A percentile compares a stretch with the other conserved stretches of the same genome.
Evolutionary conservation across 2,797 vertebrate species (phyloP).

Genomic region (Sebastes steindachneri): DNA sequence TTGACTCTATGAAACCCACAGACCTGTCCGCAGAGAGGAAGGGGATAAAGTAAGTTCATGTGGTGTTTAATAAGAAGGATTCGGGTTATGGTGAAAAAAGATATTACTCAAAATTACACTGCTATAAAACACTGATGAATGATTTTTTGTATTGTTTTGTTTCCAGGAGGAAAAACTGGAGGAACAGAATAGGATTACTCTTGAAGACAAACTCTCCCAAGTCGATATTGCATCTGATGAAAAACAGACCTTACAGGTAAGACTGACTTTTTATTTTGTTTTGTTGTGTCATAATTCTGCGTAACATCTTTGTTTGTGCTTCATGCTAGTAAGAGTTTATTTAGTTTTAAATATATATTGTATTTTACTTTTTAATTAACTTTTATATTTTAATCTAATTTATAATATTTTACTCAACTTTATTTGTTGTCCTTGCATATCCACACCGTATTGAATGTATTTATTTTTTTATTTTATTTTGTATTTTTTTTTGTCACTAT

Average conservation of each 20-base stretch:
- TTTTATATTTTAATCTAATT: neutral
- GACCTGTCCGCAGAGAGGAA: slow-evolving; percentile 57
- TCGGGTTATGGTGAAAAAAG: neutral
- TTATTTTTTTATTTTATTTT: too few relatives aligned
- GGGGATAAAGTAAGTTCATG: slow-evolving; percentile 61
- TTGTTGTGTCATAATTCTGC: neutral
- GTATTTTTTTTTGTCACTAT: neutral
- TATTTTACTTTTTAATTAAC: neutral
- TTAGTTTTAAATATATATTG: neutral
- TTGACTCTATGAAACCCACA: slow-evolving; percentile 34
- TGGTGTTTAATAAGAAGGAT: neutral
- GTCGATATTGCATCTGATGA: slow-evolving; percentile 8
- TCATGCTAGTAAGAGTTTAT: neutral
- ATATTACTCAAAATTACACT: neutral
- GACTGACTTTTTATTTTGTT: neutral
- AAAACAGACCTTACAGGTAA: slow-evolving; percentile 67
- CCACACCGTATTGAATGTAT: neutral
- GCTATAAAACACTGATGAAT: neutral
- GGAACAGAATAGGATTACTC: slow-evolving; percentile 66
- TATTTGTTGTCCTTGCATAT: neutral
- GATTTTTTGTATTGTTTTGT: neutral
- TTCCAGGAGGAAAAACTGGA: slow-evolving; percentile 78
- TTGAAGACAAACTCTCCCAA: slow-evolving; percentile 61
- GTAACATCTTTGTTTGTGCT: neutral
- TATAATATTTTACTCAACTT: neutral